Evolutionary conservation across 2,113 vertebrate species (phyloP).

Genomic region (Cyanoderma ruficeps): DNA sequence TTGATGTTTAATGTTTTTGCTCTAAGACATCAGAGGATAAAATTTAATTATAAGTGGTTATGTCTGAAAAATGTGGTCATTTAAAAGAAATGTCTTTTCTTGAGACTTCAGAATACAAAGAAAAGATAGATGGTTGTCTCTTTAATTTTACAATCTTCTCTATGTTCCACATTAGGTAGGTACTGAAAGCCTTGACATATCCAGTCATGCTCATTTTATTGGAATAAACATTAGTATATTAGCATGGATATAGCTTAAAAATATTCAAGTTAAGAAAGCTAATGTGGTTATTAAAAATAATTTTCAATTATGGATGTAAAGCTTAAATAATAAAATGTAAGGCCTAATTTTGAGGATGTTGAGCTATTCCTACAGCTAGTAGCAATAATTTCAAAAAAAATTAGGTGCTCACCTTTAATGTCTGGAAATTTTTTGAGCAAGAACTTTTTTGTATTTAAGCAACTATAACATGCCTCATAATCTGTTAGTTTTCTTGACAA

Average conservation of each 20-base stretch:
- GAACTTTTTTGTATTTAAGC: not conserved
- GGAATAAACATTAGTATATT: not conserved
- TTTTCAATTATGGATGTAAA: not conserved
- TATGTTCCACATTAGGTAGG: not conserved
- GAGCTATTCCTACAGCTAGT: not conserved
- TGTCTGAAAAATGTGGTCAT: not conserved
- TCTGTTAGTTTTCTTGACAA: not conserved
- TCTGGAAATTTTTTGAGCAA: not conserved
- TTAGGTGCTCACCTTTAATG: not conserved
- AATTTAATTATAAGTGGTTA: not conserved
- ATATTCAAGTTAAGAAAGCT: not conserved
- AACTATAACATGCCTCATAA: not conserved
- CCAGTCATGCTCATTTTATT: not conserved
- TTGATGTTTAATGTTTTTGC: not conserved
- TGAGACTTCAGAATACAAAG: not conserved
- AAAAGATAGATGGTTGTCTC: not conserved
- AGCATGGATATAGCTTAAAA: not conserved
- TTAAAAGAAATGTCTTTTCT: not conserved
- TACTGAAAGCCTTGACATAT: not conserved
- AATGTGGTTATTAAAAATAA: not conserved
- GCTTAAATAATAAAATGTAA: not conserved
- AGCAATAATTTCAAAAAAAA: not conserved
- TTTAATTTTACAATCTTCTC: not conserved
- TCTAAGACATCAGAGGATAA: not conserved
- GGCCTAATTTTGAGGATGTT: not conserved